Evolutionary conservation across 2,797 vertebrate genomes (phyloP).

Genomic region (Thunnus albacares): DNA sequence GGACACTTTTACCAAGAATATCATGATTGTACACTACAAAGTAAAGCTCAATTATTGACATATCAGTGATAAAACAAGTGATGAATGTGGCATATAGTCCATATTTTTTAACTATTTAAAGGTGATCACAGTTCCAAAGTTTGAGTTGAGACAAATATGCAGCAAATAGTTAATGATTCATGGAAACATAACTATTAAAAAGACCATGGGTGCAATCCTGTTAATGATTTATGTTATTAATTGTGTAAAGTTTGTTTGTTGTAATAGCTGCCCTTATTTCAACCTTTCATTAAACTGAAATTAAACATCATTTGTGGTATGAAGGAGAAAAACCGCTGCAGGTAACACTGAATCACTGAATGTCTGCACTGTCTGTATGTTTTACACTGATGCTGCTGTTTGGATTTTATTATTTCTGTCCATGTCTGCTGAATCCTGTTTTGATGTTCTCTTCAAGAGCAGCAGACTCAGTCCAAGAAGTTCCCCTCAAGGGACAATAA

Average conservation of each 20-base stretch:
- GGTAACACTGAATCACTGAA: neutral
- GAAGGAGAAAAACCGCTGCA: neutral
- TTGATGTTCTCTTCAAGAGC: slow-evolving; percentile 22
- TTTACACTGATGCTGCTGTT: slow-evolving; percentile 3
- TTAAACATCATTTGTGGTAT: neutral
- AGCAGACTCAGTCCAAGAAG: neutral
- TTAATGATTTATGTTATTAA: neutral
- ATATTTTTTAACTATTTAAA: too few species aligned
- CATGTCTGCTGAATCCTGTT: slow-evolving; percentile 17
- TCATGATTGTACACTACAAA: neutral
- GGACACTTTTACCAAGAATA: neutral
- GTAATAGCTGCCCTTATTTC: neutral
- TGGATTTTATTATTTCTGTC: slow-evolving; percentile 12
- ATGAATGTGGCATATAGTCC: neutral
- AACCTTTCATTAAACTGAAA: neutral
- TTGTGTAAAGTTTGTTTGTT: neutral
- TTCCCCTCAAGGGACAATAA: slow-evolving; percentile 3
- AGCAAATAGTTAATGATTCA: neutral
- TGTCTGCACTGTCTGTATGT: neutral
- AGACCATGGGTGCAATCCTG: neutral
- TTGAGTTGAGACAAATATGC: neutral
- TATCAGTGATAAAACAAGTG: too few species aligned
- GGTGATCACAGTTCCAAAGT: neutral
- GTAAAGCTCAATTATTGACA: neutral
- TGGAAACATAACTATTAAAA: neutral